A percentile compares a stretch with the other conserved stretches of the same genome.
These are phyloP conservation scores for Chaetura pelagica DNA, from an alignment of 2,113 vertebrate species.

Conservation along the genomic window DNA sequence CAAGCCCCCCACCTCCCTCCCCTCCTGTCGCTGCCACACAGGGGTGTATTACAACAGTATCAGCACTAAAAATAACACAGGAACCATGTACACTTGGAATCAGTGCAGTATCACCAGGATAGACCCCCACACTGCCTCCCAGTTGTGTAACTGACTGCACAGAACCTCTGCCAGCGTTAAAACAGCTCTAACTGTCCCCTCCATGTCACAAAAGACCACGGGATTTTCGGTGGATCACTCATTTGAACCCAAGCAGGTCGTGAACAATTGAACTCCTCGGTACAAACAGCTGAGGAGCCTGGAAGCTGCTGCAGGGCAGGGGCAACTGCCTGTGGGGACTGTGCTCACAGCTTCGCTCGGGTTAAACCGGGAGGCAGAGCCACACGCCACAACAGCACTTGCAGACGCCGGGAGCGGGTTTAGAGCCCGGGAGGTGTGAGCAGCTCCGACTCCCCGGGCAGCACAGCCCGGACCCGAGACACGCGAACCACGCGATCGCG, in stretches of 20 bases:
- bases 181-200: background rate
- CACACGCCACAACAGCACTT: rapidly evolving
- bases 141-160: background rate
- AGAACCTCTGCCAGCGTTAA: rapidly evolving
- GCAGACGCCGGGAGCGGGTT: rapidly evolving
- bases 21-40: background rate
- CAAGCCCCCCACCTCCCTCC: background rate
- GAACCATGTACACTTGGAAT: rapidly evolving
- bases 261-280: background rate
- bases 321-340: rapidly evolving
- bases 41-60: background rate
- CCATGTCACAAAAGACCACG: background rate
- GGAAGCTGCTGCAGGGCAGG: no score
- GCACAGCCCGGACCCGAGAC: background rate
- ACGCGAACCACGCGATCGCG: rapidly evolving
- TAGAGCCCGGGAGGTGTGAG: background rate
- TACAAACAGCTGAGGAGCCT: rapidly evolving
- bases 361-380: background rate
- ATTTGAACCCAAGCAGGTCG: background rate
- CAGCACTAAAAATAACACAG: background rate
- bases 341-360: rapidly evolving
- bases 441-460: background rate
- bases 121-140: background rate
- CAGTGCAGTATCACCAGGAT: background rate
- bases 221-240: background rate